Conservation (phyloP, 2,797 vertebrate genomes). For the Pipistrellus nathusii region DNA sequence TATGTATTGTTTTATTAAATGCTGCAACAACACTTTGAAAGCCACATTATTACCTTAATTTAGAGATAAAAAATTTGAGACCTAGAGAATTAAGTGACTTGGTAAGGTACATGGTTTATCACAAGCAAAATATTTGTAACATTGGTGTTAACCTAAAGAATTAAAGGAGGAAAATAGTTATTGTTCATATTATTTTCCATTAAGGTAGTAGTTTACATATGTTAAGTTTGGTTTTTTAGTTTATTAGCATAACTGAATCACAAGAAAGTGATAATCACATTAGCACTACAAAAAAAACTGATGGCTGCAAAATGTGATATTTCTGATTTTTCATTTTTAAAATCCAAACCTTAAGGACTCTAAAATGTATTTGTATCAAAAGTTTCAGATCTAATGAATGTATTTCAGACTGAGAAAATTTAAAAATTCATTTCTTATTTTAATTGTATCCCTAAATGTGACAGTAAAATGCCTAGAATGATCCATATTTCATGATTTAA, state of each 20-base stretch:
- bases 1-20: constrained; percentile 1
- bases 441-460: not conserved
- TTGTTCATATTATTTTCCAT: not conserved
- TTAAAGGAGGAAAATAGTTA: not conserved
- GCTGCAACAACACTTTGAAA: not conserved
- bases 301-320: not conserved
- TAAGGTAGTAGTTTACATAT: not conserved
- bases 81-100: not conserved
- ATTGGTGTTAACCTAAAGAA: constrained; percentile 11
- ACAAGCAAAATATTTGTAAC: not conserved
- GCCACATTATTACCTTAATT: not conserved
- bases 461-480: constrained; percentile 9
- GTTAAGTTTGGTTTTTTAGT: constrained; percentile 9
- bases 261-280: not conserved
- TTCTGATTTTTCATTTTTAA: constrained; percentile 22
- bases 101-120: not conserved
- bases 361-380: not conserved
- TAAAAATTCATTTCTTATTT: not conserved
- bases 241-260: constrained; percentile 43
- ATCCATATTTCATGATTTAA: not conserved
- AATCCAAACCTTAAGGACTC: not conserved
- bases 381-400: not conserved
- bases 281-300: not conserved
- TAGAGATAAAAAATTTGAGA: not conserved
- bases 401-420: not conserved